Evolutionary conservation across 2,888 invertebrate genomes (phyloP).

Genomic region (Ectropis crepuscularia): DNA sequence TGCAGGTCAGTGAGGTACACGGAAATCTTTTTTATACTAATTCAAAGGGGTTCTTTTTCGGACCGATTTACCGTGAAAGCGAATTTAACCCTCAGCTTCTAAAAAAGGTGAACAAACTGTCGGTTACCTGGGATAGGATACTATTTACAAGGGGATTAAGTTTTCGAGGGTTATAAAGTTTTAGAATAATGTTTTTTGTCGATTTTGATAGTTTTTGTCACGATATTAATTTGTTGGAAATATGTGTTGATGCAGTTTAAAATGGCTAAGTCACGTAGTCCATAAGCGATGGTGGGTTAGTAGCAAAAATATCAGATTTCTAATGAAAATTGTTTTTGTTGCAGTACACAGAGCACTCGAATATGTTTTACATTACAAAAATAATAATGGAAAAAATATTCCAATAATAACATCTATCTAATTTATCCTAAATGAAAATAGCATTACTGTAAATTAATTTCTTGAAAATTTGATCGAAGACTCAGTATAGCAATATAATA

Average conservation of each 20-base stretch:
- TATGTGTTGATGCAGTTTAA: neutral
- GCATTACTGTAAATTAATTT: no score
- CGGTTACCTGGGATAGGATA: slow-evolving; percentile 60
- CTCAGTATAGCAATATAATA: no score
- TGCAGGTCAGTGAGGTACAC: slow-evolving; percentile 58
- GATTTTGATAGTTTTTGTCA: slow-evolving; percentile 30
- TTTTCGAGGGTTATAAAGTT: slow-evolving; percentile 49
- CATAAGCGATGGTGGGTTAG: no score
- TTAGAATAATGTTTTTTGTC: slow-evolving; percentile 37
- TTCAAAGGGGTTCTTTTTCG: slow-evolving; percentile 63
- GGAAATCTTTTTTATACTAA: slow-evolving; percentile 60
- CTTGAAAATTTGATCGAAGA: no score
- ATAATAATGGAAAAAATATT: no score
- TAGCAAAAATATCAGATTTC: no score
- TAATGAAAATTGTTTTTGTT: no score
- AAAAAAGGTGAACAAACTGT: slow-evolving; percentile 61
- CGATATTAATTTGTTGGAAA: neutral
- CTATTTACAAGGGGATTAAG: slow-evolving; percentile 56
- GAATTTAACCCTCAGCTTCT: slow-evolving; percentile 66
- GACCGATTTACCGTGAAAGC: slow-evolving; percentile 73
- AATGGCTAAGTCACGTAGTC: neutral
- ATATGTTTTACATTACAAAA: no score
- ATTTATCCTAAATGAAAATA: no score
- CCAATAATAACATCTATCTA: no score
- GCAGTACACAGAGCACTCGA: no score